Conservation (phyloP, 2,797 vertebrate genomes). For the Zenarchopterus dispar region DNA sequence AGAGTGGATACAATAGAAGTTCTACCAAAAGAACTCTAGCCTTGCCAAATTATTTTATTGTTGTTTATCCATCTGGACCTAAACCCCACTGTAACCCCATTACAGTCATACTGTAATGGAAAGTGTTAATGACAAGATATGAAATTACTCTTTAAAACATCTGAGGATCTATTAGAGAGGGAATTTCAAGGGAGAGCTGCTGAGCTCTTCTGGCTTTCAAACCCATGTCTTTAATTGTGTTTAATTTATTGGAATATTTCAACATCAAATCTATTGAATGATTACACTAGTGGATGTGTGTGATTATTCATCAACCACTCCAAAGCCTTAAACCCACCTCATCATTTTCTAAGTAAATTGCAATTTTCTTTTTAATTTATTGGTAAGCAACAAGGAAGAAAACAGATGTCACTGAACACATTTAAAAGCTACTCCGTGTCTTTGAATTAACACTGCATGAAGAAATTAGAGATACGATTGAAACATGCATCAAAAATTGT, state of each 20-base stretch:
- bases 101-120: conserved; percentile 20
- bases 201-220: conserved; percentile 60
- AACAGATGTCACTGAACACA: conserved; percentile 76
- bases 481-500: conserved; percentile 23
- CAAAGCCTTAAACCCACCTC: conserved; percentile 40
- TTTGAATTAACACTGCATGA: conserved; percentile 35
- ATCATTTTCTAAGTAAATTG: conserved; percentile 79
- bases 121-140: conserved; percentile 61
- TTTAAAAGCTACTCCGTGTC: conserved; percentile 62
- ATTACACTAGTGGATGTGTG: conserved; percentile 75
- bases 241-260: conserved; percentile 82
- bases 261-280: conserved; percentile 74
- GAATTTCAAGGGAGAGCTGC: conserved; percentile 61
- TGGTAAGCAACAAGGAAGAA: conserved; percentile 82
- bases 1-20: conserved; percentile 18
- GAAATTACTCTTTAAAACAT: conserved; percentile 45
- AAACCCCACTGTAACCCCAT: too few relatives aligned
- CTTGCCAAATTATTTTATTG: neutral
- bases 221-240: conserved; percentile 74
- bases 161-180: conserved; percentile 59
- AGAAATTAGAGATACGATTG: conserved; percentile 26
- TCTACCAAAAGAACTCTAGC: too few relatives aligned
- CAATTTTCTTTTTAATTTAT: conserved; percentile 80
- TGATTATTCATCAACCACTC: conserved; percentile 52
- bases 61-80: conserved; percentile 33